Base-by-base conservation (phyloP, 2,113 vertebrate genomes). In the Solenodon paradoxus region DNA sequence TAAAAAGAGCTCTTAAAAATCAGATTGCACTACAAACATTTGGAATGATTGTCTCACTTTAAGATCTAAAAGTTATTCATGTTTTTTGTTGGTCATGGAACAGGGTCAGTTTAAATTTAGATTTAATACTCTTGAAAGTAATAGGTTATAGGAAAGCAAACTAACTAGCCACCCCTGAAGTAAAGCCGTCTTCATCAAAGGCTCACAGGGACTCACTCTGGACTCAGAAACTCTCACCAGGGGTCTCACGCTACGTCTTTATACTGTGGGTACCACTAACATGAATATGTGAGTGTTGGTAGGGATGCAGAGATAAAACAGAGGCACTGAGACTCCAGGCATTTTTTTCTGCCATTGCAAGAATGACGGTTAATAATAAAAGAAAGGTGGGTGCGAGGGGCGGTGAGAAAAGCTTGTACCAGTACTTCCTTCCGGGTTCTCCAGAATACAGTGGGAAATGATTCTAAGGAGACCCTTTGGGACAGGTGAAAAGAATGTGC, bases 221-320 rank as follows among this genome's bases (percentile, higher is more conserved):
- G 84, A 95, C 95, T 72, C 85, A 92, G 88, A 92, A 32, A 81
- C 57, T 32, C 68, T 1, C 15, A 1, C 95, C 95, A 66, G 69
- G 90, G 91, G 84, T 59, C 89, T 92, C 30, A 64, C n/a, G n/a
- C n/a, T n/a, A n/a, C n/a, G n/a, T n/a, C n/a, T n/a, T n/a, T n/a
- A n/a, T n/a, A n/a, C n/a, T 32, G 10, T 13, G 78, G 53, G 89
- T 71, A 13, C 63, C 77, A 5, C 86, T 28, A 3, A 38, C 28
- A 30, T 17, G n/a, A n/a, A n/a, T n/a, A n/a, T 38, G 49, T 51
- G 42, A n/a, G 17, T 19, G 3, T 30, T 57, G 45, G 16, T 38
- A 26, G 26, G 49, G 40, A 26, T 49, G 45, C n/a, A 20, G 28
- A 55, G 45, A 20, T 59, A 28, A 97, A 82, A 77, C 64, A 63